Conservation (phyloP, 2,888 invertebrate species). For the Ctenicera cuprea region DNA sequence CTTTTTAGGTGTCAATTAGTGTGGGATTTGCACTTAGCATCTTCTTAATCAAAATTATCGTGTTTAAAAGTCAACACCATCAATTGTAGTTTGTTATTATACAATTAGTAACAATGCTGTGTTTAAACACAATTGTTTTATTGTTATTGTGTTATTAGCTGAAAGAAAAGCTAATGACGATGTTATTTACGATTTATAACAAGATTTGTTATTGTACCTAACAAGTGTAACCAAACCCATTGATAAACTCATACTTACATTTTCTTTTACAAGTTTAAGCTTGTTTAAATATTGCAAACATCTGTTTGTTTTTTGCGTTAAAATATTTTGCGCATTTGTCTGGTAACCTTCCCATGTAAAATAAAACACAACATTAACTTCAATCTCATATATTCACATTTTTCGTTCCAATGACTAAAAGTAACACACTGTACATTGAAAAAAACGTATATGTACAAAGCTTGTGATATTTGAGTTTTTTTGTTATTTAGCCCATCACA, state of each 20-base stretch:
- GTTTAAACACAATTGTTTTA: too few species aligned
- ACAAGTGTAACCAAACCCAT: background rate
- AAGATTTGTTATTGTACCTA: too few species aligned
- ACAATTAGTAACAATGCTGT: too few species aligned
- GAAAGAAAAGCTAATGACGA: too few species aligned
- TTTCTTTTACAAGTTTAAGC: too few species aligned
- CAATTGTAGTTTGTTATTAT: too few species aligned
- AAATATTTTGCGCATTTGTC: too few species aligned
- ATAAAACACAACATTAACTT: slow-evolving; percentile 64
- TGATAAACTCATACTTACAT: background rate
- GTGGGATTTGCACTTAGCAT: background rate
- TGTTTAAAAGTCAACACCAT: background rate
- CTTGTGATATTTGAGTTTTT: slow-evolving; percentile 62
- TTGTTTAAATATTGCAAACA: too few species aligned
- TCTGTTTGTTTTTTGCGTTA: too few species aligned
- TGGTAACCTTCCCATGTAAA: background rate
- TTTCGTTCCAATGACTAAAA: slow-evolving; percentile 72
- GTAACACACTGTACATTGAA: slow-evolving; percentile 73
- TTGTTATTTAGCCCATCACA: slow-evolving; percentile 50
- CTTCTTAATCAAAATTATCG: background rate
- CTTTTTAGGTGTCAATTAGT: background rate
- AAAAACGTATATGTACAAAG: slow-evolving; percentile 72
- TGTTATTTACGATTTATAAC: too few species aligned
- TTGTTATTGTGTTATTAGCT: too few species aligned
- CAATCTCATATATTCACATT: slow-evolving; percentile 73